These are phyloP conservation scores for Osmoderma eremita DNA, from an alignment of 2,888 invertebrate species.

Conservation along the genomic window DNA sequence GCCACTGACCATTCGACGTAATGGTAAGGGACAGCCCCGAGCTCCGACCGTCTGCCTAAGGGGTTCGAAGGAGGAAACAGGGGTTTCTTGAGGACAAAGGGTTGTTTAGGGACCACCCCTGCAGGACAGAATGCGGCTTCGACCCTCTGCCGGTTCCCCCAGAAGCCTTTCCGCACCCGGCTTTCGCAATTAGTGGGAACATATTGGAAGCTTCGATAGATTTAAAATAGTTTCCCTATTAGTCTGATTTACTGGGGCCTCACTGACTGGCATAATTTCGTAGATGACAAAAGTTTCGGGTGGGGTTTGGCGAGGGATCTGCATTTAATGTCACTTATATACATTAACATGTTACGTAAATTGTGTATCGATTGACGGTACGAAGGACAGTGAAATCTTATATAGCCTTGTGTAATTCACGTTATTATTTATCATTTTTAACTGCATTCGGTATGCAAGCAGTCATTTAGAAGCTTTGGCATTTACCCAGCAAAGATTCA, in stretches of 20 bases:
- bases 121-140: slow-evolving; percentile 53
- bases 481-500: too few relatives aligned
- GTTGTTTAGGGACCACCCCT: slow-evolving; percentile 55
- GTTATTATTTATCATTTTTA: too few relatives aligned
- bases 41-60: slow-evolving; percentile 37
- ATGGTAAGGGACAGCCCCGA: slow-evolving; percentile 36
- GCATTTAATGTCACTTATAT: not conserved
- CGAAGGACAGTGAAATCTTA: not conserved
- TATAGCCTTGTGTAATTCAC: not conserved
- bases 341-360: not conserved
- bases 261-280: slow-evolving; percentile 39
- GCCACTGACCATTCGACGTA: slow-evolving; percentile 41
- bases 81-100: slow-evolving; percentile 57
- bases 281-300: slow-evolving; percentile 35
- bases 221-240: slow-evolving; percentile 46
- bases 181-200: slow-evolving; percentile 53
- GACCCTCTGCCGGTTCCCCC: slow-evolving; percentile 45
- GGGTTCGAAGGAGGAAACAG: slow-evolving; percentile 49
- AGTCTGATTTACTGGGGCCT: slow-evolving; percentile 40
- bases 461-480: too few relatives aligned
- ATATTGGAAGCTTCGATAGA: slow-evolving; percentile 52
- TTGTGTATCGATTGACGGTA: slow-evolving; percentile 1
- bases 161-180: slow-evolving; percentile 47
- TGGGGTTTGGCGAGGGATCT: slow-evolving; percentile 6
- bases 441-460: too few relatives aligned